phyloP scores from a whole-genome alignment of 2,797 vertebrate genomes.

The Artibeus jamaicensis region DNA sequence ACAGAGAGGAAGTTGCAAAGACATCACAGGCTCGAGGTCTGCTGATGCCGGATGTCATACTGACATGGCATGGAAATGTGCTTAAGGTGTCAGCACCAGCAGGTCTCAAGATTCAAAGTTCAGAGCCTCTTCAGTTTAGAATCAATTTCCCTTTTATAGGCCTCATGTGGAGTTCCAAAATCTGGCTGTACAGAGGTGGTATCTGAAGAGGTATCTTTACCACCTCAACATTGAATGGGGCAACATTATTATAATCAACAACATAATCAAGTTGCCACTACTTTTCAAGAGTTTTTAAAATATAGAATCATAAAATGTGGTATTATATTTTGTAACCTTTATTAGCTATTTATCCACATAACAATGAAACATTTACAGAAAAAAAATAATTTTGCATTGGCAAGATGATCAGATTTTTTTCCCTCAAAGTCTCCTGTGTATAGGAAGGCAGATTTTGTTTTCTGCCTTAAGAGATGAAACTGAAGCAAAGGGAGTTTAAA shows the following conservation, averaged over 20 bases:
- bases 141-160: background rate
- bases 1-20: background rate
- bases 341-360: background rate
- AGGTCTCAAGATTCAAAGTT: background rate
- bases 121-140: background rate
- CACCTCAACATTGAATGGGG: background rate
- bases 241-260: background rate
- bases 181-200: background rate
- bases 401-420: background rate
- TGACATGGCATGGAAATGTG: background rate
- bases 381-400: background rate
- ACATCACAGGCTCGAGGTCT: background rate
- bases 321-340: background rate
- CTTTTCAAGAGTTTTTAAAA: background rate
- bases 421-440: background rate
- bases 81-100: background rate
- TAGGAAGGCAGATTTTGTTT: slow-evolving; percentile 24
- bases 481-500: background rate
- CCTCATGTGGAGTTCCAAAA: background rate
- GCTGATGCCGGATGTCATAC: background rate
- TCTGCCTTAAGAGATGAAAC: background rate
- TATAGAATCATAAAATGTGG: background rate
- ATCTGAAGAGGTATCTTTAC: background rate
- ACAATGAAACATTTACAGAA: background rate
- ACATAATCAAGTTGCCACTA: background rate